These are phyloP conservation scores for Manduca sexta DNA, from an alignment of 1,140 invertebrate species.

Conservation along the genomic window DNA sequence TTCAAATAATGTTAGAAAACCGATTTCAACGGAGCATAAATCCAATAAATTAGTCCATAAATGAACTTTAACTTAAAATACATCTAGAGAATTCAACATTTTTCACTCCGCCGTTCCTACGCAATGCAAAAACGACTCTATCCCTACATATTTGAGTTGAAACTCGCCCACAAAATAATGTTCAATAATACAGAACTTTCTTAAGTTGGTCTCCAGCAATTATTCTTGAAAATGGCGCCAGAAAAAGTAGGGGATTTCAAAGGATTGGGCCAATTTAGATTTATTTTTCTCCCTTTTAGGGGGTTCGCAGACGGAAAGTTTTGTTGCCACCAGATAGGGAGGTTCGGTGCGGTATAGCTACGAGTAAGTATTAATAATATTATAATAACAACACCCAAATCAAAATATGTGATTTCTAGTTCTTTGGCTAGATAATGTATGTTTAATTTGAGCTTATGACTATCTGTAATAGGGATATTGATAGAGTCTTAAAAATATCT, in stretches of 20 bases:
- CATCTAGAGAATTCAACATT: conserved; percentile 29
- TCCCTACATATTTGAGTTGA: too few species aligned
- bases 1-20: neutral
- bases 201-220: conserved; percentile 44
- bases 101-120: conserved; percentile 14
- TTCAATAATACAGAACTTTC: conserved; percentile 26
- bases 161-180: too few species aligned
- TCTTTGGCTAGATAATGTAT: too few species aligned
- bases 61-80: conserved; percentile 28
- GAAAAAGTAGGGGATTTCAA: conserved; percentile 64
- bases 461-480: too few species aligned
- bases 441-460: too few species aligned
- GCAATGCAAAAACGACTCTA: neutral
- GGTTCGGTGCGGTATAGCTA: conserved; percentile 11
- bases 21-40: conserved; percentile 8
- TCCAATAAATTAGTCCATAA: conserved; percentile 26
- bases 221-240: conserved; percentile 56
- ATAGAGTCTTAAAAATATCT: too few species aligned
- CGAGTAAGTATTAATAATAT: conserved; percentile 10
- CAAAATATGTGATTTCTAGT: too few species aligned
- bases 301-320: conserved; percentile 31
- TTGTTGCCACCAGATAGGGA: conserved; percentile 37
- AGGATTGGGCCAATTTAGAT: conserved; percentile 67
- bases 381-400: neutral
- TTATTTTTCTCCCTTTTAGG: conserved; percentile 60